phyloP scores from a whole-genome alignment of 37 sponge, comb jelly and placozoan species.

The Agelas oroides region DNA sequence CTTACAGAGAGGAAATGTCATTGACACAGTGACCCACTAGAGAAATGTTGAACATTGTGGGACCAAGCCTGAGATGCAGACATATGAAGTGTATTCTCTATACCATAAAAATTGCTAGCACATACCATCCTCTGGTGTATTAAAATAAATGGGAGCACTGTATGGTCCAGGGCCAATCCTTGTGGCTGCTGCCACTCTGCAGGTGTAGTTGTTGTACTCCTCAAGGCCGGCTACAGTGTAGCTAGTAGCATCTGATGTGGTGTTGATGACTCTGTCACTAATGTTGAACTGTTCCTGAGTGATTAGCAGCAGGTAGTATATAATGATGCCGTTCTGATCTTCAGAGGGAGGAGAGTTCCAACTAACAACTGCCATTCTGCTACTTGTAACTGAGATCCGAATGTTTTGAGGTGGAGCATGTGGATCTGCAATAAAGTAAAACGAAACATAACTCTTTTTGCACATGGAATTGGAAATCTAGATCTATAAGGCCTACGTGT shows the following conservation, averaged over 20 bases:
- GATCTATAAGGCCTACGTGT: not conserved
- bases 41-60: too few species aligned
- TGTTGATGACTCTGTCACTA: not conserved
- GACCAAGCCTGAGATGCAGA: too few species aligned
- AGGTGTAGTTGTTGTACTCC: slow-evolving; percentile 29
- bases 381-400: not conserved
- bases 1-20: too few species aligned
- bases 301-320: not conserved
- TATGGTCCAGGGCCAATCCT: slow-evolving; percentile 18
- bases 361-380: not conserved
- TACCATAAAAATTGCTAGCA: too few species aligned
- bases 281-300: too few species aligned
- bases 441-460: not conserved
- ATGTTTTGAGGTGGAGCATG: slow-evolving; percentile 6
- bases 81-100: too few species aligned
- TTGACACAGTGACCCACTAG: too few species aligned
- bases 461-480: not conserved
- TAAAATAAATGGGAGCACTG: slow-evolving; percentile 1
- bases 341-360: slow-evolving; percentile 16
- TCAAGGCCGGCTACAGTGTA: slow-evolving; percentile 16
- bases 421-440: slow-evolving; percentile 5
- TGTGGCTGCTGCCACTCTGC: slow-evolving; percentile 19
- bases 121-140: slow-evolving; percentile 24
- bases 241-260: not conserved
- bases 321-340: slow-evolving; percentile 18